Conservation (phyloP, 1,140 invertebrate species). For the Drosophila ficusphila region DNA sequence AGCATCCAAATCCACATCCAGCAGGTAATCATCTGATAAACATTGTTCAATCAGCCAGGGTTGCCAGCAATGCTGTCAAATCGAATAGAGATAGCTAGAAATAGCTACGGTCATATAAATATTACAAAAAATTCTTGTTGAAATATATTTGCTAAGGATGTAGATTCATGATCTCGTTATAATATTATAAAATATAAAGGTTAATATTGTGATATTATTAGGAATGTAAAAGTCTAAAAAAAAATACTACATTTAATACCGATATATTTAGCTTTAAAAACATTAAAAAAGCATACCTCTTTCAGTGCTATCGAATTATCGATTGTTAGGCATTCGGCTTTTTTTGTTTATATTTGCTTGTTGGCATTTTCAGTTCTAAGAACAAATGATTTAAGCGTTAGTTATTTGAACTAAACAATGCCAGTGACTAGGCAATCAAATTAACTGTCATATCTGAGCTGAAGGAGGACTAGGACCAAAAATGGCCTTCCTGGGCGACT, state of each 20-base stretch:
- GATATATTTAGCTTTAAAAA: too few relatives aligned
- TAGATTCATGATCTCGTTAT: too few relatives aligned
- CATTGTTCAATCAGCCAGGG: constrained; percentile 19
- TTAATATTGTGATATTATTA: too few relatives aligned
- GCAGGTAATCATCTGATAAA: constrained; percentile 14
- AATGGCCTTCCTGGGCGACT: constrained; percentile 89
- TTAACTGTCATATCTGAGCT: constrained; percentile 19
- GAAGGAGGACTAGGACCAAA: constrained; percentile 25
- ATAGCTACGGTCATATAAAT: background rate
- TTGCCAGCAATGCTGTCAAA: background rate
- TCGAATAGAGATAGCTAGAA: background rate
- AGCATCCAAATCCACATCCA: constrained; percentile 25
- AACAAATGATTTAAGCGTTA: constrained; percentile 7
- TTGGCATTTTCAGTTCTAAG: constrained; percentile 42
- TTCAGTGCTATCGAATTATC: constrained; percentile 9
- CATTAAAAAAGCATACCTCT: background rate
- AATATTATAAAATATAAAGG: too few relatives aligned
- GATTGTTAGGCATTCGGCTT: constrained; percentile 29
- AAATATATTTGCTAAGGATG: too few relatives aligned
- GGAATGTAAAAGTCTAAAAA: too few relatives aligned
- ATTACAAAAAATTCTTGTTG: too few relatives aligned
- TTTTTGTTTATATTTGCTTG: constrained; percentile 57
- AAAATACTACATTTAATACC: too few relatives aligned
- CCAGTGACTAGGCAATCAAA: constrained; percentile 32
- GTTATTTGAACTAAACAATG: constrained; percentile 40